A percentile compares a stretch with the other conserved stretches of the same genome.
Evolutionary conservation across 64 coral and sea anemone species (phyloP).

Genomic region (Platygyra sinensis): DNA sequence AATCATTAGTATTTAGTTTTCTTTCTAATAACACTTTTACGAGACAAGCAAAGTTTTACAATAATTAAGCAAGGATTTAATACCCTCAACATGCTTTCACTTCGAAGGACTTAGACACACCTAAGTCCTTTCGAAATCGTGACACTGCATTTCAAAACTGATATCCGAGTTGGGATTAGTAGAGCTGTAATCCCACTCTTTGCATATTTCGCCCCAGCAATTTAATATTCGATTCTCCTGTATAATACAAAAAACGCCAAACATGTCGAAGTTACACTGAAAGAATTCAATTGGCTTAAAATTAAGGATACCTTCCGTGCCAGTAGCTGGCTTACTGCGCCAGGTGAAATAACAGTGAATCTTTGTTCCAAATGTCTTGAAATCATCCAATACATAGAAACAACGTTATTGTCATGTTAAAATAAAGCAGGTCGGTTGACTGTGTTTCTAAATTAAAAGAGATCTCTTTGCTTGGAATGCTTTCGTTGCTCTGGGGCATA

Average conservation of each 20-base stretch:
- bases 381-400: not conserved
- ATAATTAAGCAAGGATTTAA: too few species aligned
- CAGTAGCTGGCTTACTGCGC: not conserved
- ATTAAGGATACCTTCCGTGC: not conserved
- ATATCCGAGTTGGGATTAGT: not conserved
- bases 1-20: too few species aligned
- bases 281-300: not conserved
- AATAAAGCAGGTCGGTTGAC: not conserved
- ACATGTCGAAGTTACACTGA: not conserved
- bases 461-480: not conserved
- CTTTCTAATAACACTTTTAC: too few species aligned
- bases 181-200: not conserved
- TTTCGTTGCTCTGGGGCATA: not conserved
- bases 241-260: not conserved
- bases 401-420: not conserved
- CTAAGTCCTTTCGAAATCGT: too few species aligned
- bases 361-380: not conserved
- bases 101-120: too few species aligned
- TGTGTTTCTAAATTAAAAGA: not conserved
- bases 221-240: not conserved
- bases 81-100: too few species aligned
- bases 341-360: not conserved
- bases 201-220: not conserved
- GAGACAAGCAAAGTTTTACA: too few species aligned
- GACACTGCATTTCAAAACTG: not conserved